phyloP scores from a whole-genome alignment of 1,140 invertebrate species.

The Orchestia grillus region DNA sequence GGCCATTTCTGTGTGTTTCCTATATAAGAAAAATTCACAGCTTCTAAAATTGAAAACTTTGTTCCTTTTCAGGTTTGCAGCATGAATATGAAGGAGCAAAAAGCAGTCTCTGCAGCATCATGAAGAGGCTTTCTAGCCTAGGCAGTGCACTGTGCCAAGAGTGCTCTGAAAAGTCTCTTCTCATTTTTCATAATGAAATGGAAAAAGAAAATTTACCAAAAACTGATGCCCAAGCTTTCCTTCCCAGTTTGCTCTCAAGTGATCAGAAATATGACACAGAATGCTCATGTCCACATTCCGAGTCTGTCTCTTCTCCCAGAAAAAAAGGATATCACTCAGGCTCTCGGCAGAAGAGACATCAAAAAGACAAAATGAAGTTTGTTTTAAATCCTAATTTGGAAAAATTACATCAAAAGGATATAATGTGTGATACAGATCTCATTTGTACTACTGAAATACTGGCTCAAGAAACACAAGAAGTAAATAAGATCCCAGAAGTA shows the following conservation, averaged over 20 bases:
- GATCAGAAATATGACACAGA: not conserved
- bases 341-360: not conserved
- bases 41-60: not conserved
- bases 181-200: not conserved
- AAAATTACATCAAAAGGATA: not conserved
- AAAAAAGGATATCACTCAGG: not conserved
- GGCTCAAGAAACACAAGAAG: conserved; percentile 1
- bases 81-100: not conserved
- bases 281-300: not conserved
- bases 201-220: not conserved
- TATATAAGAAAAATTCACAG: not conserved
- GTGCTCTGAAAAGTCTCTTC: not conserved
- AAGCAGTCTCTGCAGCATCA: not conserved
- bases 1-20: not conserved
- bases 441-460: not conserved
- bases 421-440: not conserved
- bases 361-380: not conserved
- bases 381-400: not conserved
- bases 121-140: not conserved
- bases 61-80: not conserved
- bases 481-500: not conserved
- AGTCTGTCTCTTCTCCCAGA: not conserved
- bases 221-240: not conserved
- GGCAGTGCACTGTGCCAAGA: not conserved
- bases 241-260: not conserved